phyloP scores from a whole-genome alignment of 2,888 invertebrate genomes.

The Drosophila aldrichi region DNA sequence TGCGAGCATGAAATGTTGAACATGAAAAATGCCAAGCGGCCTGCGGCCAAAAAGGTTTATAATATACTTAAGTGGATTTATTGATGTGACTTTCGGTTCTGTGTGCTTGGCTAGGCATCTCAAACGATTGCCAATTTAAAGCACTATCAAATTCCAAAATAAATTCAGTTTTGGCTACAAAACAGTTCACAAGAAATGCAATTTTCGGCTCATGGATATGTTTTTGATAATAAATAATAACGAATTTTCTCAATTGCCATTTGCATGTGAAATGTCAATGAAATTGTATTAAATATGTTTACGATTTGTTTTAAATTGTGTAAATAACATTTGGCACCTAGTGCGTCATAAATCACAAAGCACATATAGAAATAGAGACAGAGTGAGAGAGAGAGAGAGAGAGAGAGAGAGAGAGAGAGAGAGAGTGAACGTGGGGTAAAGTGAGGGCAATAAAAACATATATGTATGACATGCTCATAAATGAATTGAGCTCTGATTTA shows the following conservation, averaged over 20 bases:
- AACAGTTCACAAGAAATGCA: background rate
- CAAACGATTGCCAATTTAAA: conserved; percentile 22
- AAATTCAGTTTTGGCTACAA: background rate
- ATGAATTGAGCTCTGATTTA: conserved; percentile 10
- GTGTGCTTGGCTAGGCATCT: conserved; percentile 16
- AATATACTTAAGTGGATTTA: conserved; percentile 39
- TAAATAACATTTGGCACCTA: conserved; percentile 5
- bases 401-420: rapidly evolving
- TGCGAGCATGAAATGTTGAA: conserved; percentile 29
- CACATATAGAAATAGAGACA: no score
- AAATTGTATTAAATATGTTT: conserved; percentile 5
- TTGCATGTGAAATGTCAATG: conserved; percentile 11
- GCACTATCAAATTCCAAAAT: background rate
- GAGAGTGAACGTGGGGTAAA: background rate
- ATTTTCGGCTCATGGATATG: background rate
- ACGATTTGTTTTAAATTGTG: conserved; percentile 14
- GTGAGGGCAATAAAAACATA: background rate
- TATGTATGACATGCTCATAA: conserved; percentile 10
- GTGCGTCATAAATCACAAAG: conserved; percentile 12
- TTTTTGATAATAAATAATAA: background rate
- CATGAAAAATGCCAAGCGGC: conserved; percentile 40
- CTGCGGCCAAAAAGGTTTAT: conserved; percentile 19
- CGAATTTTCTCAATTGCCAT: background rate
- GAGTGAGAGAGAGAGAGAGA: background rate
- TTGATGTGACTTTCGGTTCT: conserved; percentile 34